A percentile compares a stretch with the other conserved stretches of the same genome.
Conservation (phyloP, 2,888 invertebrate genomes). For the Drosophila prolongata region DNA sequence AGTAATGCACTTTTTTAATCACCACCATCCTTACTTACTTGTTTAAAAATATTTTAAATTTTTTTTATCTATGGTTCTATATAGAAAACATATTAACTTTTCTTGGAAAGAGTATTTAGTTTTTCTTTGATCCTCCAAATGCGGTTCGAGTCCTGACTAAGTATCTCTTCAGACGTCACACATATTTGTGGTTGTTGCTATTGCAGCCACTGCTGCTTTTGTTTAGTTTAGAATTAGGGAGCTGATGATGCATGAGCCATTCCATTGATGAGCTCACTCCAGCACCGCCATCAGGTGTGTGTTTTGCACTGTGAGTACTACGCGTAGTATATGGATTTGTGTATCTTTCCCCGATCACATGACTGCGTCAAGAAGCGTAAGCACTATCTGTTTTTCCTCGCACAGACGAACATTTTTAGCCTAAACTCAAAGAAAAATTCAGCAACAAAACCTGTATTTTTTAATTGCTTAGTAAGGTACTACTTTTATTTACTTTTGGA, state of each 20-base stretch:
- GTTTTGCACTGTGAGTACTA: conserved; percentile 15
- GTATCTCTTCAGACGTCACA: conserved; percentile 33
- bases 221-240: conserved; percentile 21
- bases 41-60: too few relatives aligned
- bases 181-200: conserved; percentile 21
- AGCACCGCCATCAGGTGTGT: conserved; percentile 23
- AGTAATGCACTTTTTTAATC: too few relatives aligned
- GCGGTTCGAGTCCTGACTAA: conserved; percentile 36
- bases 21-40: too few relatives aligned
- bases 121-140: background rate
- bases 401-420: background rate
- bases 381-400: background rate
- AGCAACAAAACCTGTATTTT: background rate
- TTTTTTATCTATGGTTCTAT: too few relatives aligned
- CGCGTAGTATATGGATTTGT: conserved; percentile 39
- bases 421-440: background rate
- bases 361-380: conserved; percentile 10
- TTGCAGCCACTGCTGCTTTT: conserved; percentile 14
- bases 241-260: conserved; percentile 32
- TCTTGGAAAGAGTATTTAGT: background rate
- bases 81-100: too few relatives aligned
- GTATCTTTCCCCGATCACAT: conserved; percentile 37
- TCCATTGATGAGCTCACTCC: conserved; percentile 51
- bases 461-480: too few relatives aligned
- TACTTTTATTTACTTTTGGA: too few relatives aligned